phyloP scores from a whole-genome alignment of 2,797 vertebrate species.

The Coregonus suidteri region DNA sequence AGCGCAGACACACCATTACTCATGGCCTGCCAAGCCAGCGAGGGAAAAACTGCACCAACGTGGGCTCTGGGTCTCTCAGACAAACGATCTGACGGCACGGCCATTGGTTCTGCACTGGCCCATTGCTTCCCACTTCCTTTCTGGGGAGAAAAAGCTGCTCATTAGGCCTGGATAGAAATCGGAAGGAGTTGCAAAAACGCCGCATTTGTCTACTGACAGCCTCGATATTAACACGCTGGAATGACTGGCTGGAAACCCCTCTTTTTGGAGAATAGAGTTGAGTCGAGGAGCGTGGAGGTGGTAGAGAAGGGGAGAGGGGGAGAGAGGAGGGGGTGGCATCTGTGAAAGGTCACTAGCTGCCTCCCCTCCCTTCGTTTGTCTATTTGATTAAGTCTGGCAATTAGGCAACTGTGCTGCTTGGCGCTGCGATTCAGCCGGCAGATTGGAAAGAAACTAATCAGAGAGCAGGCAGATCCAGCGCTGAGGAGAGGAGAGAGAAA shows the following conservation, averaged over 20 bases:
- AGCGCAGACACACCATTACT: slow-evolving; percentile 59
- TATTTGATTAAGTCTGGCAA: slow-evolving; percentile 77
- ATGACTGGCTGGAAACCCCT: slow-evolving; percentile 37
- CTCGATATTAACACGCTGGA: slow-evolving; percentile 40
- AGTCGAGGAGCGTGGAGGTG: slow-evolving; percentile 35
- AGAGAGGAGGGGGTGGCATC: slow-evolving; percentile 41
- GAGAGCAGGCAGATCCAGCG: slow-evolving; percentile 9
- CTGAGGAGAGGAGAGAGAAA: slow-evolving; percentile 16
- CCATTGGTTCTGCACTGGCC: slow-evolving; percentile 64
- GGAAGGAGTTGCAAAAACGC: neutral
- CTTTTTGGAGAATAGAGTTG: slow-evolving; percentile 29
- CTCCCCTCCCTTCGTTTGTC: slow-evolving; percentile 73
- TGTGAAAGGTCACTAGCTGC: slow-evolving; percentile 73
- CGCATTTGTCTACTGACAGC: slow-evolving; percentile 42
- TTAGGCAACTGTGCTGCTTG: slow-evolving; percentile 65
- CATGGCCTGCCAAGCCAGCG: slow-evolving; percentile 54
- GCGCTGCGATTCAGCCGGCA: slow-evolving; percentile 53
- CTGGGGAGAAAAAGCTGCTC: slow-evolving; percentile 17
- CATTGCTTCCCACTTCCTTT: slow-evolving; percentile 52
- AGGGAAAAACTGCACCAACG: slow-evolving; percentile 56
- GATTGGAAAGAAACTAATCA: slow-evolving; percentile 74
- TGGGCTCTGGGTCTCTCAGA: slow-evolving; percentile 60
- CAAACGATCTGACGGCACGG: slow-evolving; percentile 62
- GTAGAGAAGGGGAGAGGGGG: slow-evolving; percentile 17
- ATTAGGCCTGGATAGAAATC: neutral